Evolutionary conservation across 2,797 vertebrate species (phyloP).

Genomic region (Melopsittacus undulatus): DNA sequence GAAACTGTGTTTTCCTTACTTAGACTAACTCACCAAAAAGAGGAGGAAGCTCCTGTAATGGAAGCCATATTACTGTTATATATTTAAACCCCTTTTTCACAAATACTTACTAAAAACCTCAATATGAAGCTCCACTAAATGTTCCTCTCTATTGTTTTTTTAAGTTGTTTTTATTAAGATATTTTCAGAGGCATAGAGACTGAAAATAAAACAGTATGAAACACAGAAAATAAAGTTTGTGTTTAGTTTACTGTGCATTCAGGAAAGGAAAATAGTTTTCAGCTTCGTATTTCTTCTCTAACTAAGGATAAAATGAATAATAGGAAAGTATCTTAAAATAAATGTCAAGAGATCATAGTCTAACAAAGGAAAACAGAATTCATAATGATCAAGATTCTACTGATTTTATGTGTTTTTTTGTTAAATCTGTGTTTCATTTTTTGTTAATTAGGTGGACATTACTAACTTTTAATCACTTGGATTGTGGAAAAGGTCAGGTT

Average conservation of each 20-base stretch:
- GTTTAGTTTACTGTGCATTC: background rate
- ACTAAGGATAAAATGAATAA: background rate
- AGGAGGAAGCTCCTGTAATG: background rate
- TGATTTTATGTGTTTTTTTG: background rate
- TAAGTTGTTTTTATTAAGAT: background rate
- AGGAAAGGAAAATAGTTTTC: background rate
- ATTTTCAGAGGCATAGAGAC: background rate
- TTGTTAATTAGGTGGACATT: background rate
- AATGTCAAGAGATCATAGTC: background rate
- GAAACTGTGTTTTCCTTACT: background rate
- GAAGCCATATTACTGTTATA: accelerated
- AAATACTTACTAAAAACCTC: background rate
- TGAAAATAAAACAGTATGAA: background rate
- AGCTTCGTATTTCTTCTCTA: background rate
- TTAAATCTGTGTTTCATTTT: background rate
- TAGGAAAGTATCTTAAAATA: background rate
- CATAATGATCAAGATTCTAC: background rate
- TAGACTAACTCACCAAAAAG: background rate
- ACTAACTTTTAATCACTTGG: background rate
- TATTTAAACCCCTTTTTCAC: background rate
- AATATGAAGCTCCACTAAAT: background rate
- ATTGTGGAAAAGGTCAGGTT: background rate
- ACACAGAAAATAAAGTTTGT: background rate
- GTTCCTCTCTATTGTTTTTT: background rate
- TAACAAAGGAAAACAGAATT: background rate